phyloP scores from a whole-genome alignment of 2,888 invertebrate genomes.

The Blastobasis lacticolella region DNA sequence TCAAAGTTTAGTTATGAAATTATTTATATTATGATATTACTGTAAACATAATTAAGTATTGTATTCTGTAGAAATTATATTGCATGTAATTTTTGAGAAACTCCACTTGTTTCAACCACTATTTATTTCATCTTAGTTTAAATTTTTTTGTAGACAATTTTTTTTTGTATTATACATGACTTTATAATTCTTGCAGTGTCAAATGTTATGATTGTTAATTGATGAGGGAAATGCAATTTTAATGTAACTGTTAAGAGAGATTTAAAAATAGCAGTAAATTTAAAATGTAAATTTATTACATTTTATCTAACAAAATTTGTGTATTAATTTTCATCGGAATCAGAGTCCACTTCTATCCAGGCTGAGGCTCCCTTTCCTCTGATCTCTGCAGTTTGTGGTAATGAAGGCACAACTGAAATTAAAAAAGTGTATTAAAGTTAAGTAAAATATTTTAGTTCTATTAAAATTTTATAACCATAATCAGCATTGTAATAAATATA shows the following conservation, averaged over 20 bases:
- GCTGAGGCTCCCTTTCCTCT: constrained; percentile 41
- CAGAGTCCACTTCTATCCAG: constrained; percentile 68
- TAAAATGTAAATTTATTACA: constrained; percentile 56
- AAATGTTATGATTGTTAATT: constrained; percentile 38
- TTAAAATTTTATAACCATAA: not conserved
- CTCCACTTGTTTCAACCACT: constrained; percentile 11
- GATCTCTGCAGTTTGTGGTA: constrained; percentile 53
- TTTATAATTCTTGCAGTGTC: constrained; percentile 24
- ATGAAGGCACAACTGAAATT: constrained; percentile 51
- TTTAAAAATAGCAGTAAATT: constrained; percentile 46
- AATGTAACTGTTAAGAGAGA: constrained; percentile 35
- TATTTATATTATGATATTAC: too few species aligned
- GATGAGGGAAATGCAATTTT: constrained; percentile 42
- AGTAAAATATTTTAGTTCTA: constrained; percentile 3
- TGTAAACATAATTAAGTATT: not conserved
- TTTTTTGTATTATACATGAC: constrained; percentile 13
- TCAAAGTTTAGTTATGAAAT: too few species aligned
- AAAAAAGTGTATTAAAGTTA: constrained; percentile 7
- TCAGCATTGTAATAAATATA: not conserved
- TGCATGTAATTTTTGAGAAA: constrained; percentile 7
- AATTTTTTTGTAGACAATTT: constrained; percentile 9
- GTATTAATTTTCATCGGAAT: constrained; percentile 46
- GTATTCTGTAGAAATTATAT: constrained; percentile 7
- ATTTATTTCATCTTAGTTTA: constrained; percentile 24
- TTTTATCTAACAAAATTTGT: constrained; percentile 42